These are phyloP conservation scores for Catocala nupta DNA, from an alignment of 2,888 invertebrate species.

Conservation along the genomic window DNA sequence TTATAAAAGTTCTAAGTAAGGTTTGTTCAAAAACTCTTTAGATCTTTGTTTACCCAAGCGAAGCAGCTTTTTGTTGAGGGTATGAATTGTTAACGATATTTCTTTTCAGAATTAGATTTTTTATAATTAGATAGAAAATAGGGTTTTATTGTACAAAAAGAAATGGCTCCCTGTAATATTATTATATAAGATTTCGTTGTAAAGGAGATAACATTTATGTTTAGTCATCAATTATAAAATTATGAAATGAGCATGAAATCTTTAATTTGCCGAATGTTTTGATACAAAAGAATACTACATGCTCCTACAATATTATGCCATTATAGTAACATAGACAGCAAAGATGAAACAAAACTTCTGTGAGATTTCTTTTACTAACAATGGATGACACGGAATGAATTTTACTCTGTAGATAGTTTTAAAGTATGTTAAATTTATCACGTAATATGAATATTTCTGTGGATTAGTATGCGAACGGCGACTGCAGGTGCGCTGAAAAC, in stretches of 20 bases:
- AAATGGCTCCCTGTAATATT: background rate
- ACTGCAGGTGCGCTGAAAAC: conserved; percentile 52
- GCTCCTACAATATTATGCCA: too few relatives aligned
- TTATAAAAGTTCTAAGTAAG: conserved; percentile 27
- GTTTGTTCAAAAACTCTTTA: conserved; percentile 30
- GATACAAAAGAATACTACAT: background rate
- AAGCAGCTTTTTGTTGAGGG: conserved; percentile 13
- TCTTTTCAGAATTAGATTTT: conserved; percentile 25
- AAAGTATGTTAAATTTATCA: conserved; percentile 60
- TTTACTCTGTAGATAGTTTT: conserved; percentile 42
- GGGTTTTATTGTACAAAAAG: background rate
- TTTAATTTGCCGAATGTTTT: background rate
- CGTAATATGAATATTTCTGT: conserved; percentile 64
- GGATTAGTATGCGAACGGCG: conserved; percentile 64
- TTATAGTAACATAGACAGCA: conserved; percentile 28
- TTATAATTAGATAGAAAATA: conserved; percentile 23
- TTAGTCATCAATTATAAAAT: background rate
- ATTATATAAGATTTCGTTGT: conserved; percentile 12
- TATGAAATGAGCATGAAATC: background rate
- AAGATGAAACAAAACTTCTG: background rate
- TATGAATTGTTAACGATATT: conserved; percentile 31
- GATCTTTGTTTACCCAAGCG: conserved; percentile 12
- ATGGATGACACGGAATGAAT: conserved; percentile 10
- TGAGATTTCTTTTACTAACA: conserved; percentile 2
- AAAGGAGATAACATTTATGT: conserved; percentile 21